Conservation (phyloP, 2,888 invertebrate genomes). For the Thereva unica region DNA sequence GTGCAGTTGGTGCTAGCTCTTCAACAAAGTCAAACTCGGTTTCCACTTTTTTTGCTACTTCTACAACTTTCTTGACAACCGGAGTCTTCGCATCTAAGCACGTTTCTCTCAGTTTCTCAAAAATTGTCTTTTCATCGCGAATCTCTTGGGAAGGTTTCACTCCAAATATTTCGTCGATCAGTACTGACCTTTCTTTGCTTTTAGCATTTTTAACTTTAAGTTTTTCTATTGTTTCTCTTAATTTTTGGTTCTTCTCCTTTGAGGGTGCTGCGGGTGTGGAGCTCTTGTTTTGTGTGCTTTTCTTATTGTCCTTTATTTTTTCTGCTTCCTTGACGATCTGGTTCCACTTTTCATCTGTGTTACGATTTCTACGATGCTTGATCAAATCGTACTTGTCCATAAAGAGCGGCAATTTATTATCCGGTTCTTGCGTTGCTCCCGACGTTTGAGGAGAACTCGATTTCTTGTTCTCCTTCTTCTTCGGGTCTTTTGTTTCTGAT, state of each 20-base stretch:
- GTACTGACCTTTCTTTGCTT: constrained; percentile 41
- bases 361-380: constrained; percentile 64
- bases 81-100: constrained; percentile 28
- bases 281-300: constrained; percentile 55
- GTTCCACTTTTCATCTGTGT: constrained; percentile 47
- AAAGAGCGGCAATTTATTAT: constrained; percentile 53
- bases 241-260: constrained; percentile 60
- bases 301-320: constrained; percentile 43
- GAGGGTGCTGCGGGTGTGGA: constrained; percentile 21
- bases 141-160: constrained; percentile 41
- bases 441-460: background rate
- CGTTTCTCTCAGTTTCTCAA: constrained; percentile 40
- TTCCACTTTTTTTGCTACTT: constrained; percentile 11
- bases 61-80: background rate
- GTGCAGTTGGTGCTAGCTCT: constrained; percentile 49
- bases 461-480: constrained; percentile 4
- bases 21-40: constrained; percentile 48
- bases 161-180: constrained; percentile 42
- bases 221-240: constrained; percentile 66
- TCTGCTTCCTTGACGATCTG: constrained; percentile 49
- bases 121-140: constrained; percentile 38
- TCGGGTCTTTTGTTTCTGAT: constrained; percentile 11
- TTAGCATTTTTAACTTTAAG: constrained; percentile 61
- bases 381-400: constrained; percentile 67
- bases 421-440: constrained; percentile 11